Conservation (phyloP, 2,113 vertebrate genomes). For the Bos javanicus region DNA sequence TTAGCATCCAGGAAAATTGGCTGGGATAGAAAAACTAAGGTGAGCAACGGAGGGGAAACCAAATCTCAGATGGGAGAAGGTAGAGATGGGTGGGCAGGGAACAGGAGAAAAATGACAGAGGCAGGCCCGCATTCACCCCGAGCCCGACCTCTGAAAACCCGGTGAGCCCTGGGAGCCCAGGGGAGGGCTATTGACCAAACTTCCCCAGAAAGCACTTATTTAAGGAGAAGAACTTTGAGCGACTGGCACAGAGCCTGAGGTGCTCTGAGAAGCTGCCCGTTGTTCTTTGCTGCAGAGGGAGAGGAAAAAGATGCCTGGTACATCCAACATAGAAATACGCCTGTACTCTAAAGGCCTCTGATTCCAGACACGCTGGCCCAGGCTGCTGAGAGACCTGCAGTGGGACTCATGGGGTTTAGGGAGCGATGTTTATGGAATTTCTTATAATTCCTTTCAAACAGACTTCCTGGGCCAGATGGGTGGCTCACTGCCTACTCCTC, state of each 20-base stretch:
- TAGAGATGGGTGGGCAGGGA: neutral
- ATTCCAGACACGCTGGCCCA: neutral
- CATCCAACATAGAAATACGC: neutral
- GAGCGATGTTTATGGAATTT: neutral
- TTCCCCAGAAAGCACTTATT: neutral
- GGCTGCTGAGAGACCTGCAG: neutral
- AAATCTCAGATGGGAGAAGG: neutral
- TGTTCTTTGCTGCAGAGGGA: neutral
- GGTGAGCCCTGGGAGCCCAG: neutral
- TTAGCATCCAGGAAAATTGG: neutral
- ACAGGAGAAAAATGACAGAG: neutral
- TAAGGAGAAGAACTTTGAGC: neutral
- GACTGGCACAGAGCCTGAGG: neutral
- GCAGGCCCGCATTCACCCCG: neutral
- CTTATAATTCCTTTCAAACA: slow-evolving; percentile 18
- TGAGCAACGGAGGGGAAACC: neutral
- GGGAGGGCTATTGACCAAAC: neutral
- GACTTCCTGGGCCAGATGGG: neutral
- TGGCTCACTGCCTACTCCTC: neutral
- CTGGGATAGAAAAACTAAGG: neutral
- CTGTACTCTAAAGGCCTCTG: neutral
- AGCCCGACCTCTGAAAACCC: neutral
- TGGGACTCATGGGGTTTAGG: neutral
- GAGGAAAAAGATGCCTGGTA: neutral
- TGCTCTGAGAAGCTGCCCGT: neutral